Percentiles rank a stretch among this genome's conserved stretches.
phyloP scores from a whole-genome alignment of 2,888 invertebrate genomes.

The Selenia dentaria region DNA sequence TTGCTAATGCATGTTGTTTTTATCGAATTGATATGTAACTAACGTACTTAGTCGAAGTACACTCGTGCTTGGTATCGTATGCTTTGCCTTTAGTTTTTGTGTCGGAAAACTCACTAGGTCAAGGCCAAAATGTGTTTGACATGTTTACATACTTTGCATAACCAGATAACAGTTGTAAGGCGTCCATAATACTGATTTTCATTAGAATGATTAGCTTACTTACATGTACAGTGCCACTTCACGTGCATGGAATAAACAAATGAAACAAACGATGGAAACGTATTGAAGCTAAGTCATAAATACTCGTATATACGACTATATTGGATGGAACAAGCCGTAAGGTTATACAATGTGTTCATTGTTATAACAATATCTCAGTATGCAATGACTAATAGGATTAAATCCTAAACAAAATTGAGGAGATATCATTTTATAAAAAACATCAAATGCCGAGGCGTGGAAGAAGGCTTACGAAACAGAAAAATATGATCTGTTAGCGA shows the following conservation, averaged over 20 bases:
- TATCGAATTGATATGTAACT: constrained; percentile 39
- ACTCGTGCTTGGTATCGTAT: constrained; percentile 22
- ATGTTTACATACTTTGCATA: constrained; percentile 8
- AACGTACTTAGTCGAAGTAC: constrained; percentile 40
- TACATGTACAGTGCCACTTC: constrained; percentile 8
- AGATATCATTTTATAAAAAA: constrained; percentile 6
- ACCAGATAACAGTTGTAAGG: constrained; percentile 2
- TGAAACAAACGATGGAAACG: not conserved
- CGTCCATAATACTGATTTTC: constrained; percentile 14
- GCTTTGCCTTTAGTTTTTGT: constrained; percentile 43
- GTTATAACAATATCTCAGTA: too few species aligned
- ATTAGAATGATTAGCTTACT: constrained; percentile 16
- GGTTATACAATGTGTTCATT: too few species aligned
- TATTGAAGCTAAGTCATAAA: not conserved
- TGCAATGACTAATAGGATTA: constrained; percentile 1
- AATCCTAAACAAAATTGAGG: too few species aligned
- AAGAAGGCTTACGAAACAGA: constrained; percentile 7
- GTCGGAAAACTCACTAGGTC: constrained; percentile 52
- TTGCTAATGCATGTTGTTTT: constrained; percentile 43
- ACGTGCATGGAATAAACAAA: constrained; percentile 5
- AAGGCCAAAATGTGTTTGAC: constrained; percentile 41
- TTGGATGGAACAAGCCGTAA: too few species aligned
- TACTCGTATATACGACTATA: too few species aligned
- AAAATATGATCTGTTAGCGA: constrained; percentile 27
- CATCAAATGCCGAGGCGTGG: constrained; percentile 4